Evolutionary conservation across 2,797 vertebrate genomes (phyloP).

Genomic region (Sternarchorhynchus goeldii): DNA sequence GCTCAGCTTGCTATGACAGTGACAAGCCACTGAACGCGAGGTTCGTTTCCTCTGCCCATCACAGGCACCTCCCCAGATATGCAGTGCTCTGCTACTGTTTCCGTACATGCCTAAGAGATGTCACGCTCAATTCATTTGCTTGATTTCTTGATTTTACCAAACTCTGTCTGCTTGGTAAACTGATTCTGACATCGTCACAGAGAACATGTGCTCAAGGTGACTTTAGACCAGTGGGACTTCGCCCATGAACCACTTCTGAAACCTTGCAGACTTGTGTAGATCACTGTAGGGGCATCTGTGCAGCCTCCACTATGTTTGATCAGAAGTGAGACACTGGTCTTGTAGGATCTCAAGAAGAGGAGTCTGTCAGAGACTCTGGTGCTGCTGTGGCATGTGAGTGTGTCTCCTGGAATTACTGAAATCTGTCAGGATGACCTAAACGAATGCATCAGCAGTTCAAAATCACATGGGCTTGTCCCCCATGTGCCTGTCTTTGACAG

Average conservation of each 20-base stretch:
- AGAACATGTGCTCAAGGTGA: not conserved
- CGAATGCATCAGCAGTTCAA: not conserved
- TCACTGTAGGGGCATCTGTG: not conserved
- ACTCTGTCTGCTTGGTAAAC: slow-evolving; percentile 64
- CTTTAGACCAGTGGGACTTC: not conserved
- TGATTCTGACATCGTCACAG: slow-evolving; percentile 70
- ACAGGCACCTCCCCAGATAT: slow-evolving; percentile 80
- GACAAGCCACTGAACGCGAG: slow-evolving; percentile 52
- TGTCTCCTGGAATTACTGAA: slow-evolving; percentile 1
- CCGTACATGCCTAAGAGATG: slow-evolving; percentile 77
- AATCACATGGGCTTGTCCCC: not conserved
- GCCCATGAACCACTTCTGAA: not conserved
- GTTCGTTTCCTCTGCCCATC: slow-evolving; percentile 75
- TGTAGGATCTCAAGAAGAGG: not conserved
- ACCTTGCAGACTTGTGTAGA: not conserved
- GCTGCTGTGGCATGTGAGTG: no score
- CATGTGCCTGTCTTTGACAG: slow-evolving; percentile 16
- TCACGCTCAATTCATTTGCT: slow-evolving; percentile 55
- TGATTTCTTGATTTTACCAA: slow-evolving; percentile 79
- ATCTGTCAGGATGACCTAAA: slow-evolving; percentile 14
- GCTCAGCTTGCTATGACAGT: slow-evolving; percentile 44
- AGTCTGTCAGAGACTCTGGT: not conserved
- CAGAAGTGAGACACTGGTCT: not conserved
- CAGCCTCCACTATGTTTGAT: not conserved
- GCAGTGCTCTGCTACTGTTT: slow-evolving; percentile 76